A percentile compares a stretch with the other conserved stretches of the same genome.
Conservation (phyloP, 2,797 vertebrate species). For the Coilia nasus region DNA sequence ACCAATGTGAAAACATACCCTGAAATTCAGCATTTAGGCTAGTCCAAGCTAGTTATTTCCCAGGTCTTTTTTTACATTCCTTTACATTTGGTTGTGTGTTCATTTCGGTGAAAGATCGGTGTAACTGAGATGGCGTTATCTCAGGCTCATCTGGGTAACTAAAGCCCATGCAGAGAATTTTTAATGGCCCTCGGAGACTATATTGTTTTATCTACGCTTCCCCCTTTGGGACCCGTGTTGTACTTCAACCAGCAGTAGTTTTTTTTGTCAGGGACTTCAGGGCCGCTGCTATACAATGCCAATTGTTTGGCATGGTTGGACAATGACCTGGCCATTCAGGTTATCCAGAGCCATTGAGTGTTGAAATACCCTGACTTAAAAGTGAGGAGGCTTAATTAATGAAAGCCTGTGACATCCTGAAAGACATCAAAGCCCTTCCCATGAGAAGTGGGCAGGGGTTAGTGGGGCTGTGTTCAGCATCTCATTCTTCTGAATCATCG, state of each 20-base stretch:
- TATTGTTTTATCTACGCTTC: not conserved
- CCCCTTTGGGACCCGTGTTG: not conserved
- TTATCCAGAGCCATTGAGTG: slow-evolving; percentile 26
- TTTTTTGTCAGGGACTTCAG: slow-evolving; percentile 20
- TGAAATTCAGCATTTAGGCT: not conserved
- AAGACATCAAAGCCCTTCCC: slow-evolving; percentile 39
- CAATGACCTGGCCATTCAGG: slow-evolving; percentile 33
- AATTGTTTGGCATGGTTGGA: slow-evolving; percentile 37
- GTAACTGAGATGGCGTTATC: not conserved
- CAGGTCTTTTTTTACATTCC: not conserved
- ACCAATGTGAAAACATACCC: not conserved
- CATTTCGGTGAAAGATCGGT: not conserved
- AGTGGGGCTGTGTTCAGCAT: not conserved
- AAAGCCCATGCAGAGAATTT: not conserved
- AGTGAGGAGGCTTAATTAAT: slow-evolving; percentile 49
- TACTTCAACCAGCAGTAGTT: slow-evolving; percentile 11
- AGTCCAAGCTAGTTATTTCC: not conserved
- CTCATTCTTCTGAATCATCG: slow-evolving; percentile 6
- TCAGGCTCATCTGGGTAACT: not conserved
- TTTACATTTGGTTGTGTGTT: not conserved
- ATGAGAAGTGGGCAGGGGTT: slow-evolving; percentile 32
- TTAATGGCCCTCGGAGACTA: not conserved
- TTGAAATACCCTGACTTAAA: slow-evolving; percentile 42
- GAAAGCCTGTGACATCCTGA: slow-evolving; percentile 38
- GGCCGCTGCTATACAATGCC: slow-evolving; percentile 26